Conservation (phyloP, 2,888 invertebrate genomes). For the Bombylius discolor region DNA sequence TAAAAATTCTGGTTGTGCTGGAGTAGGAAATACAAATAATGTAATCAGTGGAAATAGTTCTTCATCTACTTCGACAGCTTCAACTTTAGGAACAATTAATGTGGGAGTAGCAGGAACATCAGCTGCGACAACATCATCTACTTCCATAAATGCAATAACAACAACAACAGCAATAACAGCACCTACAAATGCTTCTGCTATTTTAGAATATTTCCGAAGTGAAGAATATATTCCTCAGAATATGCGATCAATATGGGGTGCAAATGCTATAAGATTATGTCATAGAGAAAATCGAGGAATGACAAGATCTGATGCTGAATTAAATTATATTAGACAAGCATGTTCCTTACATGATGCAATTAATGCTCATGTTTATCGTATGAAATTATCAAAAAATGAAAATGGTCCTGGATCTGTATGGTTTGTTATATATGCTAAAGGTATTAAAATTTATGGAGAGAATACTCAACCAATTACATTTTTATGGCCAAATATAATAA, state of each 20-base stretch:
- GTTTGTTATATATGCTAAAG: slow-evolving; percentile 83
- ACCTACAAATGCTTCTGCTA: not conserved
- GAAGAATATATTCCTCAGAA: slow-evolving; percentile 72
- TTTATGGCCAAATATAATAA: slow-evolving; percentile 91
- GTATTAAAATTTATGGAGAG: slow-evolving; percentile 75
- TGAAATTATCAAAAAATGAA: slow-evolving; percentile 65
- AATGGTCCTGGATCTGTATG: slow-evolving; percentile 66
- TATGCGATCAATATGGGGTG: slow-evolving; percentile 42
- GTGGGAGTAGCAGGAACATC: slow-evolving; percentile 23
- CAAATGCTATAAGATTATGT: slow-evolving; percentile 49
- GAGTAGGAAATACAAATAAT: slow-evolving; percentile 2
- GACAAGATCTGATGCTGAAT: slow-evolving; percentile 67
- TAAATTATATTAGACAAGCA: slow-evolving; percentile 80
- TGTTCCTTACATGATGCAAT: slow-evolving; percentile 70
- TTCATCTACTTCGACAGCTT: slow-evolving; percentile 18
- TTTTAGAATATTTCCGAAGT: slow-evolving; percentile 55
- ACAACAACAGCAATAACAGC: slow-evolving; percentile 7
- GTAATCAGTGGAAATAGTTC: slow-evolving; percentile 1
- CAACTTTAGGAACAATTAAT: not conserved
- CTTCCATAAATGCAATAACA: slow-evolving; percentile 18
- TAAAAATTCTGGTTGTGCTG: not conserved
- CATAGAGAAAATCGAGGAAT: slow-evolving; percentile 73
- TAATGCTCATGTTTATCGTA: slow-evolving; percentile 78
- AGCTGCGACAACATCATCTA: slow-evolving; percentile 25
- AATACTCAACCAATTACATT: slow-evolving; percentile 62